Conservation (phyloP, 64 coral and sea anemone genomes). For the Anthopleura sola region DNA sequence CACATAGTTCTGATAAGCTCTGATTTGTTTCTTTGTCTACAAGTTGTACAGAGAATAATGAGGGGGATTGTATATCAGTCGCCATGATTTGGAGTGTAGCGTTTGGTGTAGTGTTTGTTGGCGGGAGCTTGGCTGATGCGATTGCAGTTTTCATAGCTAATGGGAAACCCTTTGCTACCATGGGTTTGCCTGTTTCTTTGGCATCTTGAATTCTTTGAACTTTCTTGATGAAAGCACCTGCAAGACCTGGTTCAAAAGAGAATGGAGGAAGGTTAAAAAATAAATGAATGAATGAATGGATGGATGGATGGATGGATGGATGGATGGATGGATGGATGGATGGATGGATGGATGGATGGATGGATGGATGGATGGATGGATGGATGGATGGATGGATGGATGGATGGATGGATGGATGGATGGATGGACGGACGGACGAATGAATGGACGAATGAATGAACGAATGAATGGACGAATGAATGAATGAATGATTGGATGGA, state of each 20-base stretch:
- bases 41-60: conserved; percentile 10
- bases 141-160: background rate
- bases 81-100: background rate
- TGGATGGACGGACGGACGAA: too few relatives aligned
- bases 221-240: conserved; percentile 38
- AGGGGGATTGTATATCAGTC: conserved; percentile 23
- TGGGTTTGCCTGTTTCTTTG: background rate
- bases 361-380: too few relatives aligned
- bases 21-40: conserved; percentile 2
- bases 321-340: too few relatives aligned
- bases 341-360: too few relatives aligned
- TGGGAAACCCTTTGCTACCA: background rate
- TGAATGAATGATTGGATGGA: too few relatives aligned
- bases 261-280: background rate
- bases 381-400: too few relatives aligned
- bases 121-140: background rate
- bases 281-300: background rate
- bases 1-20: conserved; percentile 1
- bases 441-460: too few relatives aligned
- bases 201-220: background rate
- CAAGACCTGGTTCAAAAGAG: conserved; percentile 43
- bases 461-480: too few relatives aligned
- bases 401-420: too few relatives aligned
- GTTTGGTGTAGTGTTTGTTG: background rate
- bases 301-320: too few relatives aligned